Evolutionary conservation across 1,140 invertebrate species (phyloP).

Genomic region (Drosophila dunni): DNA sequence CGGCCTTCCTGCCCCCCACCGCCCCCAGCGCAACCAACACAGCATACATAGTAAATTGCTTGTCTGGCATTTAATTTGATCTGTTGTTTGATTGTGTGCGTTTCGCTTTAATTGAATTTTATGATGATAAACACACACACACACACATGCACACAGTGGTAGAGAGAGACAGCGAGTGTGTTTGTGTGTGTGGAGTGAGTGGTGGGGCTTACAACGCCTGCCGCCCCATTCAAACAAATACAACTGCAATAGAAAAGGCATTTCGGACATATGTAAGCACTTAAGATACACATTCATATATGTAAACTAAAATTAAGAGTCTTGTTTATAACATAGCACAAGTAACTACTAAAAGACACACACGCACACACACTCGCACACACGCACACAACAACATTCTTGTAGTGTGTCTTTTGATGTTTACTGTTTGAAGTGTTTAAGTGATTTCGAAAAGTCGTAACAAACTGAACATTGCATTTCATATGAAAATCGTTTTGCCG

Average conservation of each 20-base stretch:
- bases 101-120: constrained; percentile 81
- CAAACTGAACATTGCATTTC: neutral
- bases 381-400: constrained; percentile 7
- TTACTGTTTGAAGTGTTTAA: neutral
- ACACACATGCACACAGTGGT: constrained; percentile 3
- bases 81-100: constrained; percentile 81
- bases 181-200: neutral
- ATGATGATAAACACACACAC: constrained; percentile 72
- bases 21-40: constrained; percentile 1
- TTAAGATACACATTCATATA: constrained; percentile 18
- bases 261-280: constrained; percentile 30
- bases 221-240: constrained; percentile 2
- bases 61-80: constrained; percentile 81
- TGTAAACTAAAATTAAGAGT: constrained; percentile 28
- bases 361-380: constrained; percentile 7
- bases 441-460: neutral
- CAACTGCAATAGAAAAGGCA: constrained; percentile 28
- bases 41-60: constrained; percentile 73
- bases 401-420: constrained; percentile 1
- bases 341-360: constrained; percentile 7
- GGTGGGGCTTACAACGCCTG: neutral
- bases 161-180: neutral
- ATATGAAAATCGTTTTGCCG: neutral
- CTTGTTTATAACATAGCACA: constrained; percentile 2
- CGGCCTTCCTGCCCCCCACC: constrained; percentile 4